Evolutionary conservation across 2,113 vertebrate genomes (phyloP).

Genomic region (Etheostoma spectabile): DNA sequence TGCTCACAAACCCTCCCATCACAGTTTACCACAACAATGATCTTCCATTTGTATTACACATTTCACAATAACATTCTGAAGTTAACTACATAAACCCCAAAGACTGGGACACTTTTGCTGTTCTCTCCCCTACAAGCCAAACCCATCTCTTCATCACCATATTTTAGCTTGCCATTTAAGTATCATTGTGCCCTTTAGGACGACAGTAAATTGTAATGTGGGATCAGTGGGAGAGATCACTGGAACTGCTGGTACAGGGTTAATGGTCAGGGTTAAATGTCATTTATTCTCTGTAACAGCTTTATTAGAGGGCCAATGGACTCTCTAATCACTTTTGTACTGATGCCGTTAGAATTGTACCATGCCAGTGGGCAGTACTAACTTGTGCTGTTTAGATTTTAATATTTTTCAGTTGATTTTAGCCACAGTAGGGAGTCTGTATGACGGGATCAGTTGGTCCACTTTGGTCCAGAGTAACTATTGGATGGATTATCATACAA

Average conservation of each 20-base stretch:
- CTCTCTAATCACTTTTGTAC: neutral
- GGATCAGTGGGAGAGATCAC: neutral
- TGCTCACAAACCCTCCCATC: neutral
- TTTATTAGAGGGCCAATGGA: conserved; percentile 23
- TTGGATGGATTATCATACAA: neutral
- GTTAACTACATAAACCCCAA: conserved; percentile 1
- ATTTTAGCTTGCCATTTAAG: conserved; percentile 31
- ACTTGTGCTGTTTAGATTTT: conserved; percentile 1
- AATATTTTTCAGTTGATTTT: neutral
- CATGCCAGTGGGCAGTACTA: neutral
- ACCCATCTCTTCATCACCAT: conserved; percentile 8
- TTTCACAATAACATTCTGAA: conserved; percentile 5
- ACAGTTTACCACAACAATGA: neutral
- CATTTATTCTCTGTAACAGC: conserved; percentile 9
- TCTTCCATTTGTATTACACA: neutral
- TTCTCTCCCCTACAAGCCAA: neutral
- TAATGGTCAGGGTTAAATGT: conserved; percentile 11
- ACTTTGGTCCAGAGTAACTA: neutral
- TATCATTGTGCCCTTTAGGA: conserved; percentile 18
- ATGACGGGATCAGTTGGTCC: neutral
- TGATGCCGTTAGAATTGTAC: neutral
- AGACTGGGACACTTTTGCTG: neutral
- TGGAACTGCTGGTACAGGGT: conserved; percentile 22
- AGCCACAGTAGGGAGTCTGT: neutral
- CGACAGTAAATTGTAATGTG: conserved; percentile 32